Evolutionary conservation across 2,113 vertebrate genomes (phyloP).

Genomic region (Dicaeum eximium): DNA sequence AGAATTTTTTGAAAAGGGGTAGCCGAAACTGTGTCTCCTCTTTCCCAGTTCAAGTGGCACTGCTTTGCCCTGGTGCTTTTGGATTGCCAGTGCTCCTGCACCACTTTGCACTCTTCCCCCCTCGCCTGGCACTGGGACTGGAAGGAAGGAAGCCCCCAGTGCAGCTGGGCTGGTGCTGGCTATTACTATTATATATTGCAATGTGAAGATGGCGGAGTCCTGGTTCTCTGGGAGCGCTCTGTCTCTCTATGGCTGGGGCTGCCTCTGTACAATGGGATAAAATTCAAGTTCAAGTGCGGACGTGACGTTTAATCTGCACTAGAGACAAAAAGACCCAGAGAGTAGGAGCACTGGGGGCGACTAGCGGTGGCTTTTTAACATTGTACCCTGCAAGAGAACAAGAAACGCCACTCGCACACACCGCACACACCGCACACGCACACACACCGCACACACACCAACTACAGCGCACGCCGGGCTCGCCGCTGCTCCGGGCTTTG

Average conservation of each 20-base stretch:
- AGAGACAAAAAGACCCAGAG: conserved; percentile 88
- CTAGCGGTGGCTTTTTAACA: conserved; percentile 98
- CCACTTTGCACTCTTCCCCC: conserved; percentile 75
- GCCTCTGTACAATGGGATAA: conserved; percentile 96
- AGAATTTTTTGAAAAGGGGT: conserved; percentile 61
- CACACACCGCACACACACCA: conserved; percentile 30
- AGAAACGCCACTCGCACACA: conserved; percentile 69
- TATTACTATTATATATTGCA: conserved; percentile 82
- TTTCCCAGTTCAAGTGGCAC: conserved; percentile 79
- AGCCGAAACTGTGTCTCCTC: conserved; percentile 75
- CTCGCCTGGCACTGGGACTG: conserved; percentile 76
- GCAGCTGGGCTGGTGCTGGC: conserved; percentile 78
- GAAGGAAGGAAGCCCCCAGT: conserved; percentile 74
- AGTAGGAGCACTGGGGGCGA: conserved; percentile 99
- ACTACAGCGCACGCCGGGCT: background rate
- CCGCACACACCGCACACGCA: conserved; percentile 29
- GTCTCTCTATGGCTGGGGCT: conserved; percentile 90
- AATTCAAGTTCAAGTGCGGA: conserved; percentile 99
- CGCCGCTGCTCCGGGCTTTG: conserved; percentile 39
- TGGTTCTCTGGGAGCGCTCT: conserved; percentile 90
- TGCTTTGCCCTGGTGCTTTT: conserved; percentile 74
- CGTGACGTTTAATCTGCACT: conserved; percentile 99
- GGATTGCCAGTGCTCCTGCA: conserved; percentile 74
- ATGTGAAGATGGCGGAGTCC: conserved; percentile 90
- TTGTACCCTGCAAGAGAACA: conserved; percentile 85